A percentile compares a stretch with the other conserved stretches of the same genome.
phyloP scores from a whole-genome alignment of 2,113 vertebrate genomes.

The Naja naja region DNA sequence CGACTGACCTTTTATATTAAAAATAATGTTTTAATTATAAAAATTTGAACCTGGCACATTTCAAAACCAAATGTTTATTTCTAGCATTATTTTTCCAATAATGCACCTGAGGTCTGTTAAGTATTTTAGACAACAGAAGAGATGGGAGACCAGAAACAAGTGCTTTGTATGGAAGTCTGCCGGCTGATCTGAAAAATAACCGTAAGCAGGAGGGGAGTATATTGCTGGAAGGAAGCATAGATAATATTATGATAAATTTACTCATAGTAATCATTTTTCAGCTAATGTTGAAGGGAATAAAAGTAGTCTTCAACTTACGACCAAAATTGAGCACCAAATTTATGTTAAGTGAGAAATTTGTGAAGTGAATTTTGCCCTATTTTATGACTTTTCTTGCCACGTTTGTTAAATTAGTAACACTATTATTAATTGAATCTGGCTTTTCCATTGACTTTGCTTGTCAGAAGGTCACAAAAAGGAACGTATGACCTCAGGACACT shows the following conservation, averaged over 20 bases:
- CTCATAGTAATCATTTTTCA: neutral
- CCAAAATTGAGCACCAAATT: neutral
- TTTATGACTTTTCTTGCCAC: neutral
- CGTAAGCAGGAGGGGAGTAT: neutral
- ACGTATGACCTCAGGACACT: neutral
- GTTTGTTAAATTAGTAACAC: neutral
- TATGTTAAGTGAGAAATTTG: neutral
- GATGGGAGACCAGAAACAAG: neutral
- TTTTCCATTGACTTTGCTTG: neutral
- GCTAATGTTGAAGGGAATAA: slow-evolving; percentile 1
- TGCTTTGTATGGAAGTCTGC: neutral
- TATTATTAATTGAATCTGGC: neutral
- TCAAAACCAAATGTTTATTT: neutral
- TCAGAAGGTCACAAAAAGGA: neutral
- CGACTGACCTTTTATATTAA: neutral
- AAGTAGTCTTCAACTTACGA: neutral
- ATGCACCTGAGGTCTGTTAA: neutral
- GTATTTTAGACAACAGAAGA: neutral
- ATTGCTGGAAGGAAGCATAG: neutral
- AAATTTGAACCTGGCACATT: neutral
- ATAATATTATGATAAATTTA: neutral
- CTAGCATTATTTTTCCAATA: neutral
- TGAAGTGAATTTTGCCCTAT: neutral
- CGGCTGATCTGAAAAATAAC: neutral
- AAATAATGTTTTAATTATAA: neutral